Conservation (phyloP, 2,113 vertebrate species). For the Polypterus bichir region DNA sequence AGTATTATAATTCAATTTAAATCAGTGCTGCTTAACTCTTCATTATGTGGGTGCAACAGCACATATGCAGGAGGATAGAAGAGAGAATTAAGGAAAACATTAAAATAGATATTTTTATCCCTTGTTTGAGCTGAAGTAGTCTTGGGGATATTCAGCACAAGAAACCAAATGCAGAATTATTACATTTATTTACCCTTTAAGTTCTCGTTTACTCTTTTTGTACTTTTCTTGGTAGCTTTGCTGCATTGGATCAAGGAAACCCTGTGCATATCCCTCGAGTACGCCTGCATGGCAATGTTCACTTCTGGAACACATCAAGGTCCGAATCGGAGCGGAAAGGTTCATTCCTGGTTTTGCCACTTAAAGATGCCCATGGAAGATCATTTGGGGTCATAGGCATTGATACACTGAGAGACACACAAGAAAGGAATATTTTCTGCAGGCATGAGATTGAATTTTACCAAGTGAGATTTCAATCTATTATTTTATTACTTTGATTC, state of each 20-base stretch:
- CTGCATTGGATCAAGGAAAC: conserved; percentile 42
- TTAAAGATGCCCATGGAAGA: conserved; percentile 39
- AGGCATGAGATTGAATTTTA: conserved; percentile 56
- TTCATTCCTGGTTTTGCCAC: conserved; percentile 49
- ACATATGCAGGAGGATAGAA: too few species aligned
- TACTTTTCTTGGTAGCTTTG: conserved; percentile 37
- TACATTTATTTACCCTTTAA: too few species aligned
- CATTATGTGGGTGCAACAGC: too few species aligned
- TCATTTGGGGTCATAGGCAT: conserved; percentile 52
- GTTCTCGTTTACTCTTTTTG: too few species aligned
- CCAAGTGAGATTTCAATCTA: conserved; percentile 33
- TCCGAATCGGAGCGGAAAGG: conserved; percentile 31
- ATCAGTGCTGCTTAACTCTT: too few species aligned
- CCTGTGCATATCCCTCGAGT: conserved; percentile 50
- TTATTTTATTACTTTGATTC: not conserved
- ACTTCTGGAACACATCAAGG: conserved; percentile 46
- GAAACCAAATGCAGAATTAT: too few species aligned
- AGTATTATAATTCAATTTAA: too few species aligned
- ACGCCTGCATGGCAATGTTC: conserved; percentile 46
- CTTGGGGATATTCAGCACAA: too few species aligned
- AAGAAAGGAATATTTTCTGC: conserved; percentile 39
- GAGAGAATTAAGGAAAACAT: too few species aligned
- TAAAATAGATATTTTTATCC: too few species aligned
- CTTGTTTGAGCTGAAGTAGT: too few species aligned
- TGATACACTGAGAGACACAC: conserved; percentile 45